Evolutionary conservation across 2,888 invertebrate species (phyloP), one percentile per base, ranked within the genome.

Genomic region (Drepana falcataria): DNA sequence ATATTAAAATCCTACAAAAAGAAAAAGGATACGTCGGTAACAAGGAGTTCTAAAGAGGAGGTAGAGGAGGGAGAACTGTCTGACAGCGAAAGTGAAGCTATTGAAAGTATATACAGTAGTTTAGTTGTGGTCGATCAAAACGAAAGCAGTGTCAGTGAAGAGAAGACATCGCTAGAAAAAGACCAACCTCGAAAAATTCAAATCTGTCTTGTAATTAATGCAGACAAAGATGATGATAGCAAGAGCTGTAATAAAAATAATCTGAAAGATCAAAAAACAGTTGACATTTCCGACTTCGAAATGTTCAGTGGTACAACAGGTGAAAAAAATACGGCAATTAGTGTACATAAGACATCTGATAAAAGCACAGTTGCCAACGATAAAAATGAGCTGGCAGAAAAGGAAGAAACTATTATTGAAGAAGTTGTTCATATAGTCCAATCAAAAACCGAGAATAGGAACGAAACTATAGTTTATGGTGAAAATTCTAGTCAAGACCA

Each of bases 61-160:
- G 71, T 89, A 21, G 90, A 90, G 70, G 90, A 91, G 70, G 91
- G 91, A 3, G 91, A 91, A 71, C 59, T 91, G 48, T 89, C 90
- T 6, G 91, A 91, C 54, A 89, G 90, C 66, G 91, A 87, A 66
- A 90, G 89, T 69, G 89, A 91, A 70, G 76, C 82, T 3, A 90
- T 90, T 59, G 81, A 84, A 70, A 89, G 77, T 58, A 77, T 91
- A 52, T 91, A 89, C 58, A 85, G 87, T 35, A 88, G 82, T 61
- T 69, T 89, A 56, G 76, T 86, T 2, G 68, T 85, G 34, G 63
- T 77, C 5, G 81, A 83, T 52, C 72, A 75, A 55, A 71, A 68
- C 54, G 66, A 68, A 47, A 55, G 53, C 37, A 54, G 48, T n/a
- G 60, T 61, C 44, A 48, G 54, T 41, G 54, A 55, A 35, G 55